phyloP scores from a whole-genome alignment of 2,113 vertebrate genomes.

The Heterocephalus glaber region DNA sequence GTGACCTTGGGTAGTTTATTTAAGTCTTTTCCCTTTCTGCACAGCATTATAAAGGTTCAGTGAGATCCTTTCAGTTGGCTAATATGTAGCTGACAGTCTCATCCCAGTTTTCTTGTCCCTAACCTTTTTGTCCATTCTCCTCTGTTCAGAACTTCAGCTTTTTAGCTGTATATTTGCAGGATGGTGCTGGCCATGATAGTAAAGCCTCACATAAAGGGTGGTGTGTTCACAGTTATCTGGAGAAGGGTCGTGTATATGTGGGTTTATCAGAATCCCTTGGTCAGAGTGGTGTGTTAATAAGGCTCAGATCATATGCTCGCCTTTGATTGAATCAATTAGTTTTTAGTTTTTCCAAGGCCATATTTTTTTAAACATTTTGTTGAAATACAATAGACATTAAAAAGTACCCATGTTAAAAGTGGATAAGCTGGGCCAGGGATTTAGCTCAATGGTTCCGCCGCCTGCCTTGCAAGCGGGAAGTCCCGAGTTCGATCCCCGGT shows the following conservation, averaged over 20 bases:
- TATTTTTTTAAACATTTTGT: not conserved
- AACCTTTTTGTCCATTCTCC: not conserved
- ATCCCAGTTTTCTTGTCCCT: not conserved
- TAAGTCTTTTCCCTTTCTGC: not conserved
- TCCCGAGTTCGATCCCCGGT: too few relatives aligned
- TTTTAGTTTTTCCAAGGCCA: not conserved
- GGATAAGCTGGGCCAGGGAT: too few relatives aligned
- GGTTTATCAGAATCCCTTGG: not conserved
- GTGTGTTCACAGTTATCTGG: not conserved
- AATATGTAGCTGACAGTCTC: not conserved
- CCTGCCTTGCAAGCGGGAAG: too few relatives aligned
- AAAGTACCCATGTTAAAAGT: not conserved
- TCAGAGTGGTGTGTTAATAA: not conserved
- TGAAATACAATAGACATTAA: not conserved
- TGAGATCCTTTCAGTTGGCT: not conserved
- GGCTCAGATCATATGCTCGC: not conserved
- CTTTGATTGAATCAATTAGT: not conserved
- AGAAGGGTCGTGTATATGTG: not conserved
- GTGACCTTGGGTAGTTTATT: not conserved
- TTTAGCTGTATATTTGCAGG: not conserved
- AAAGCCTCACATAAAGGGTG: not conserved
- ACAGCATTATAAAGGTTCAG: not conserved
- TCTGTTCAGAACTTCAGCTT: not conserved
- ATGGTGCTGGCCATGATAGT: not conserved
- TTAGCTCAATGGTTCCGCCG: too few relatives aligned